Conservation (phyloP, 2,888 invertebrate genomes). For the Ectemnius continuus region DNA sequence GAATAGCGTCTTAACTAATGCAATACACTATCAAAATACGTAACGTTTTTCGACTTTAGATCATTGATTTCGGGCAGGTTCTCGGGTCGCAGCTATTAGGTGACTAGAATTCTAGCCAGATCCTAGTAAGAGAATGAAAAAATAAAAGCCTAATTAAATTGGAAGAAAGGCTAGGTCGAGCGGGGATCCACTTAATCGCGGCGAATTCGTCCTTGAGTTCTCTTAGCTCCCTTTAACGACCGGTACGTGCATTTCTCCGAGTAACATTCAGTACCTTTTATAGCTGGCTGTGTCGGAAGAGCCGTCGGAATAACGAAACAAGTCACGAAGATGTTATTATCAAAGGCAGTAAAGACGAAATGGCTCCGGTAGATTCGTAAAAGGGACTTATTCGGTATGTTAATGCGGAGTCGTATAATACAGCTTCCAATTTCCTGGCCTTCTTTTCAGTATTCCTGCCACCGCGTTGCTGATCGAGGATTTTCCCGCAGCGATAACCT, state of each 20-base stretch:
- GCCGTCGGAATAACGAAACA: constrained; percentile 17
- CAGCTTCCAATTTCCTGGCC: constrained; percentile 15
- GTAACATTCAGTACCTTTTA: neutral
- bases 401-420: constrained; percentile 15
- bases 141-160: neutral
- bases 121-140: no score
- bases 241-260: neutral
- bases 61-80: no score
- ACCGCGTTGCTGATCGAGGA: no score
- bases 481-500: no score
- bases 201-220: constrained; percentile 2
- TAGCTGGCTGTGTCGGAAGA: neutral
- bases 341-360: constrained; percentile 32
- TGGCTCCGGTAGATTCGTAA: constrained; percentile 23
- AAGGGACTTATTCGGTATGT: constrained; percentile 11
- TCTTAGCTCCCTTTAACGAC: neutral
- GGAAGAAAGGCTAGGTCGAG: neutral
- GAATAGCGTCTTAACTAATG: no score
- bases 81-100: no score
- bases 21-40: no score
- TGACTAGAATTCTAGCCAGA: no score
- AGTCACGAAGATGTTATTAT: constrained; percentile 45
- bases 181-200: neutral
- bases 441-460: neutral
- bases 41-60: no score